Evolutionary conservation across 2,888 invertebrate species (phyloP).

Genomic region (Chymomyza amoena): DNA sequence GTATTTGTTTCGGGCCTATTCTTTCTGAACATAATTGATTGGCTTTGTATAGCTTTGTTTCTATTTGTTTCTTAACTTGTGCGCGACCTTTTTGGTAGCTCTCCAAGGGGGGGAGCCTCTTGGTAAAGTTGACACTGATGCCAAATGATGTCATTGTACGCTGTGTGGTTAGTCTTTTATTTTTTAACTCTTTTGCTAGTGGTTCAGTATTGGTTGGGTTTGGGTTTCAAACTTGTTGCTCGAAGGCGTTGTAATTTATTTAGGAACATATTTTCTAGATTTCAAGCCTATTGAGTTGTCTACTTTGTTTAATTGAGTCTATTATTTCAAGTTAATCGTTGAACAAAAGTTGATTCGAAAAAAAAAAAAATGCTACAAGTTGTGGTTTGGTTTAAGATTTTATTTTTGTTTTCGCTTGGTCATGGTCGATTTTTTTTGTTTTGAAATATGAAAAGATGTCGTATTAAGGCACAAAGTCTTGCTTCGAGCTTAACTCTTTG

Average conservation of each 20-base stretch:
- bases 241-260: constrained; percentile 53
- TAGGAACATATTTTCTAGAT: constrained; percentile 44
- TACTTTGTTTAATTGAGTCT: constrained; percentile 67
- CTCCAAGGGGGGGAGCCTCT: not conserved
- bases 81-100: constrained; percentile 39
- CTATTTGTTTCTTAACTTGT: not conserved
- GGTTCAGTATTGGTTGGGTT: not conserved
- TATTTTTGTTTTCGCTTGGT: constrained; percentile 26
- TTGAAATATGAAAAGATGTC: constrained; percentile 3
- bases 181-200: constrained; percentile 4
- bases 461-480: not conserved
- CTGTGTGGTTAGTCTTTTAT: constrained; percentile 42
- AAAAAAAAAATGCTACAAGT: constrained; percentile 2
- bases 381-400: constrained; percentile 11
- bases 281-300: constrained; percentile 63
- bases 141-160: constrained; percentile 68
- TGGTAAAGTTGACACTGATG: constrained; percentile 63
- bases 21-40: constrained; percentile 48
- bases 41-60: constrained; percentile 39
- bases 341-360: constrained; percentile 44
- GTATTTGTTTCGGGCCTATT: not conserved
- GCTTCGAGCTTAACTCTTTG: not conserved
- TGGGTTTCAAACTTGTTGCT: constrained; percentile 54
- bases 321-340: constrained; percentile 66
- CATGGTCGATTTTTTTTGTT: constrained; percentile 32